Conservation (phyloP, 2,888 invertebrate species). For the Apeira syringaria region DNA sequence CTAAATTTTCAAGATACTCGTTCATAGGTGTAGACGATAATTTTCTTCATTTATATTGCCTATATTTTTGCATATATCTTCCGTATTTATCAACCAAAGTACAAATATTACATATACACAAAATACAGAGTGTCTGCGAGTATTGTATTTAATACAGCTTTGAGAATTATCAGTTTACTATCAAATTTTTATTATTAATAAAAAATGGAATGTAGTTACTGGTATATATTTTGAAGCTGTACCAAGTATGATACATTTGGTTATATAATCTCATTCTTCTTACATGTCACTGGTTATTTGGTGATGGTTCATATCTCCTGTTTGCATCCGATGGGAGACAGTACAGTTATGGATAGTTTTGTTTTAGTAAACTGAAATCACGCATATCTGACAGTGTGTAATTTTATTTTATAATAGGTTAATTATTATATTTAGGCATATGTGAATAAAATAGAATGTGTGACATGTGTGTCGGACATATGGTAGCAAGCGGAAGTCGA, state of each 20-base stretch:
- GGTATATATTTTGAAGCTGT: background rate
- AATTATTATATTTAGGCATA: too few relatives aligned
- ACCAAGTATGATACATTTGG: background rate
- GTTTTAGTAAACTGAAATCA: constrained; percentile 7
- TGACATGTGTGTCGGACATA: too few relatives aligned
- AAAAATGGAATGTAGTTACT: too few relatives aligned
- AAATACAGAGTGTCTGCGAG: constrained; percentile 5
- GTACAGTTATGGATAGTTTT: background rate
- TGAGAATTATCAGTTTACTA: background rate
- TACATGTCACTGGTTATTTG: background rate
- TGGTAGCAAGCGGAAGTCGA: too few relatives aligned
- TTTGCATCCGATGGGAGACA: constrained; percentile 2
- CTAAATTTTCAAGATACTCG: too few relatives aligned
- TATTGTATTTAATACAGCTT: background rate
- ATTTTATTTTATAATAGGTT: too few relatives aligned
- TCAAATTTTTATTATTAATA: too few relatives aligned
- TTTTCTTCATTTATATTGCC: too few relatives aligned
- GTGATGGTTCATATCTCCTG: background rate
- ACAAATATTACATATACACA: background rate
- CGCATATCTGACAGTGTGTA: background rate
- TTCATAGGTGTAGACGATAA: too few relatives aligned
- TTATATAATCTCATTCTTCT: background rate
- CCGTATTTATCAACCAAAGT: background rate
- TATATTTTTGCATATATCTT: too few relatives aligned
- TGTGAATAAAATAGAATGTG: too few relatives aligned